Evolutionary conservation across 2,797 vertebrate genomes (phyloP).

Genomic region (Sandelia bainsii): DNA sequence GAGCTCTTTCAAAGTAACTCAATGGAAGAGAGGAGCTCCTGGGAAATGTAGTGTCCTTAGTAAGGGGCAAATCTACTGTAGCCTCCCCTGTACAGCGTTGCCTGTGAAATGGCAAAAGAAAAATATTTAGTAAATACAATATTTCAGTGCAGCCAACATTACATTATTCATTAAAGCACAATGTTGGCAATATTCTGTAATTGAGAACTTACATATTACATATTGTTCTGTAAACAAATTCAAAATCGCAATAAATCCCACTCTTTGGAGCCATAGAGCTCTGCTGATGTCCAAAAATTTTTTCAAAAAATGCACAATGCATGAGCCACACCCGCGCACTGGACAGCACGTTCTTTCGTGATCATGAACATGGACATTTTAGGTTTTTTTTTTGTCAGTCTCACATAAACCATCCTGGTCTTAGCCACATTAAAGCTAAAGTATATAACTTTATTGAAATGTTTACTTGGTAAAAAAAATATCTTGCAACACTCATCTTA

Average conservation of each 20-base stretch:
- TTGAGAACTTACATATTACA: no score
- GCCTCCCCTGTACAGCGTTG: slow-evolving; percentile 98
- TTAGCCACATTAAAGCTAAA: neutral
- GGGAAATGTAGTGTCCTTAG: slow-evolving; percentile 85
- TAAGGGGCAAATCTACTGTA: slow-evolving; percentile 99
- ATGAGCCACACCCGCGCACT: no score
- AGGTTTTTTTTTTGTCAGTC: neutral
- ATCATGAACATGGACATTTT: no score
- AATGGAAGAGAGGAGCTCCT: slow-evolving; percentile 76
- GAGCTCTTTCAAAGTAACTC: slow-evolving; percentile 79
- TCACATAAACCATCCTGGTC: neutral
- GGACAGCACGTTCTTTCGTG: no score
- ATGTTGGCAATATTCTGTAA: neutral
- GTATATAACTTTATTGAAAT: no score
- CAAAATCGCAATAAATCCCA: no score
- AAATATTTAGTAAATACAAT: slow-evolving; percentile 8
- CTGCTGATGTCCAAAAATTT: no score
- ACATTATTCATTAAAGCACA: neutral
- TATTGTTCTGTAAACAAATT: no score
- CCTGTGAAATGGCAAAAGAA: slow-evolving; percentile 82
- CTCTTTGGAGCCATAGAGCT: no score
- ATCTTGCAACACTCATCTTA: no score
- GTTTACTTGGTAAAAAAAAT: no score
- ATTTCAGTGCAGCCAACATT: neutral
- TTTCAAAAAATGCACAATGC: no score